Conservation (phyloP, 2,113 vertebrate species). For the Cathartes aura region DNA sequence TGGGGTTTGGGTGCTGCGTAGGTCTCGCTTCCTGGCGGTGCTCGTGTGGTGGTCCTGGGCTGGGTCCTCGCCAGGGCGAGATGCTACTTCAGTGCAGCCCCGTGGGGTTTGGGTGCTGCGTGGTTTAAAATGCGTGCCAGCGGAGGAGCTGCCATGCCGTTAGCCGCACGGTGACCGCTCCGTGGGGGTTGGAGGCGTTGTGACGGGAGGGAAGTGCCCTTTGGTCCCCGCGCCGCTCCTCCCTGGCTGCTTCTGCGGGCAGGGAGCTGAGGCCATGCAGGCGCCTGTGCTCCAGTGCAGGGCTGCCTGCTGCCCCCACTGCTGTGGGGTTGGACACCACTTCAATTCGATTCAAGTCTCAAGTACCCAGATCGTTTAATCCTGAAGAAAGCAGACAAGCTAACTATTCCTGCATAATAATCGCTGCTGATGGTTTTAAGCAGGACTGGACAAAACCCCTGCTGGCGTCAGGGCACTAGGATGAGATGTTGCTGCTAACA, state of each 20-base stretch:
- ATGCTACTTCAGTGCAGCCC: neutral
- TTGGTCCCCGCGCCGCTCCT: neutral
- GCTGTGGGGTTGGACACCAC: neutral
- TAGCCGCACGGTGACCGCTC: neutral
- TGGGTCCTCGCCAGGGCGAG: accelerated
- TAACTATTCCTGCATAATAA: neutral
- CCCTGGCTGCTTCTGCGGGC: accelerated
- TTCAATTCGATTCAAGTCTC: neutral
- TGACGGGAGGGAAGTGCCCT: neutral
- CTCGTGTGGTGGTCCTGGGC: accelerated
- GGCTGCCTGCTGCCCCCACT: neutral
- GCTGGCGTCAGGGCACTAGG: neutral
- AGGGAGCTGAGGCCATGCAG: neutral
- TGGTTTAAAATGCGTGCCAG: neutral
- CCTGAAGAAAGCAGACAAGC: neutral
- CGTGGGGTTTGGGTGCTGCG: neutral
- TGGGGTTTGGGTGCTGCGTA: neutral
- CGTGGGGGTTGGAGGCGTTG: neutral
- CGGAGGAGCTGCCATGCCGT: neutral
- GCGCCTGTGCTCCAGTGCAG: neutral
- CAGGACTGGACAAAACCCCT: neutral
- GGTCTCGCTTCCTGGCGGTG: neutral
- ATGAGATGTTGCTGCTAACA: neutral
- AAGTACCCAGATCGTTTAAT: neutral
- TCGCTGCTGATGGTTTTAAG: neutral